Evolutionary conservation across 2,113 vertebrate species (phyloP).

Genomic region (Corythornis cristatus): DNA sequence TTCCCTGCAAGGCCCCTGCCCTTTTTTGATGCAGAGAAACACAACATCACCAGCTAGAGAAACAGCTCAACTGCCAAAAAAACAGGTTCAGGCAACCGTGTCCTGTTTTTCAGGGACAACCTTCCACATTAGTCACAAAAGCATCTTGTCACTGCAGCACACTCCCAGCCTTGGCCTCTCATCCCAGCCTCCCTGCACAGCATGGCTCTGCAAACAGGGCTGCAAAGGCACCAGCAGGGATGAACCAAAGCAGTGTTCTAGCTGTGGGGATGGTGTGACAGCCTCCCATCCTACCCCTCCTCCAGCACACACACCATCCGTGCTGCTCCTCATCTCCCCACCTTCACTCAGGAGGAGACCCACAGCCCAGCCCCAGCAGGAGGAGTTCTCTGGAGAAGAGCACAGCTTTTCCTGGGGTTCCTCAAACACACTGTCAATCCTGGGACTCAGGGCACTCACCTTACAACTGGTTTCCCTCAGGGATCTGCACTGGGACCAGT

Average conservation of each 20-base stretch:
- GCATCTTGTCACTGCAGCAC: neutral
- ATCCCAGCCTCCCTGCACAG: neutral
- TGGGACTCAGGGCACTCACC: neutral
- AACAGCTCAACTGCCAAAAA: constrained; percentile 4
- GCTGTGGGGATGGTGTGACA: neutral
- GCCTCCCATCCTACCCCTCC: neutral
- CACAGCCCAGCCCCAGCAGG: neutral
- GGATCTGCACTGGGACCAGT: no score
- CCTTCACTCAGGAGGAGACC: neutral
- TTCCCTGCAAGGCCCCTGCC: neutral
- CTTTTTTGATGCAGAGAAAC: neutral
- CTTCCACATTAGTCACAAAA: constrained; percentile 32
- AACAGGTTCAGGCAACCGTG: constrained; percentile 15
- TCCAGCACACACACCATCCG: rapidly evolving
- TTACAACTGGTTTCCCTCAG: no score
- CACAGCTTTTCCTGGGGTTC: neutral
- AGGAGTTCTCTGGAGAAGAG: neutral
- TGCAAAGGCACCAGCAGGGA: neutral
- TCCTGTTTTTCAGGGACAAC: constrained; percentile 46
- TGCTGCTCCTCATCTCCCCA: neutral
- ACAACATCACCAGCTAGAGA: neutral
- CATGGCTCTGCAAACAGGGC: neutral
- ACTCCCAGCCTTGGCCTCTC: neutral
- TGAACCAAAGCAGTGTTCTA: neutral
- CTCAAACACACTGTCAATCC: neutral